A percentile compares a stretch with the other conserved stretches of the same genome.
These are phyloP conservation scores for Gallinago solitaria DNA, from an alignment of 2,797 vertebrate genomes.

Conservation along the genomic window DNA sequence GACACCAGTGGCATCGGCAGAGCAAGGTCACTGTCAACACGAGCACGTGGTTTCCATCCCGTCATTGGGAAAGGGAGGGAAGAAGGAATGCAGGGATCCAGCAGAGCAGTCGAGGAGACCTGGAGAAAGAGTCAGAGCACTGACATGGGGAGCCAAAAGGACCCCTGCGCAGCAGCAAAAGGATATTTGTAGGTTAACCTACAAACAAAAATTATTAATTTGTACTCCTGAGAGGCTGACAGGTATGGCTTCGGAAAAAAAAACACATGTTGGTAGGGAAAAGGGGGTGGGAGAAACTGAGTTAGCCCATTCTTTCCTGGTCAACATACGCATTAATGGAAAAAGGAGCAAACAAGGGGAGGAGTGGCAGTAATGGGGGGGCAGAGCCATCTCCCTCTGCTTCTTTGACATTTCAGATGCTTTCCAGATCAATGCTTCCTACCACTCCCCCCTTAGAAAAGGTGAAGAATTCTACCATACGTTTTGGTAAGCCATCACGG, in stretches of 20 bases:
- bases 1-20: neutral
- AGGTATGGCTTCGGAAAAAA: neutral
- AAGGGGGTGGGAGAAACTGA: neutral
- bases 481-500: neutral
- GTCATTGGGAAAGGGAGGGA: fast-evolving
- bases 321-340: neutral
- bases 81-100: neutral
- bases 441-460: neutral
- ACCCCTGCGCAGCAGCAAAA: neutral
- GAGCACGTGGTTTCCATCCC: neutral
- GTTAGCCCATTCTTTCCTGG: neutral
- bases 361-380: neutral
- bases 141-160: neutral
- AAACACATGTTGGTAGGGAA: neutral
- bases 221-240: neutral
- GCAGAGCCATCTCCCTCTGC: neutral
- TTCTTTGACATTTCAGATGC: neutral
- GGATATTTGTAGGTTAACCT: neutral
- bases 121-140: neutral
- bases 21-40: neutral
- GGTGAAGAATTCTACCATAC: neutral
- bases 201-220: neutral
- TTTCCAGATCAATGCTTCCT: neutral
- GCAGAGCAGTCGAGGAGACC: neutral
- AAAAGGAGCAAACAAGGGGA: neutral